A percentile compares a stretch with the other conserved stretches of the same genome.
phyloP scores from a whole-genome alignment of 2,113 vertebrate genomes.

The Capra hircus region DNA sequence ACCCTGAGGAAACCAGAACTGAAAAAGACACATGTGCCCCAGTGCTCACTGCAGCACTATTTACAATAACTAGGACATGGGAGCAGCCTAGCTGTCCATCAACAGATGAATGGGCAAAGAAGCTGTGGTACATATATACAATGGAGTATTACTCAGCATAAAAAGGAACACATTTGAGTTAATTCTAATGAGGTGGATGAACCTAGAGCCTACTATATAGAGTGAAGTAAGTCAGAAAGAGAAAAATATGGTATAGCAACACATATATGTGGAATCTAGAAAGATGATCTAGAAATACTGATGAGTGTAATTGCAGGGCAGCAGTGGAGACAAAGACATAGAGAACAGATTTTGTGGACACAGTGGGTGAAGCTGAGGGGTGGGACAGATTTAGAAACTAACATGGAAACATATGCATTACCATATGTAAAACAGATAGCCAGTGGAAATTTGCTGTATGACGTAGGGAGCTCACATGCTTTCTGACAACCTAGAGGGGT shows the following conservation, averaged over 20 bases:
- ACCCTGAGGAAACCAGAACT: neutral
- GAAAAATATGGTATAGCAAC: neutral
- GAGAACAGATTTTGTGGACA: neutral
- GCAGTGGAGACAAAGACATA: neutral
- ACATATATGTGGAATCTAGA: neutral
- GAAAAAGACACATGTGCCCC: neutral
- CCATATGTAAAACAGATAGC: neutral
- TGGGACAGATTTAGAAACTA: neutral
- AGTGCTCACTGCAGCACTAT: neutral
- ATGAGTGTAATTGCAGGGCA: neutral
- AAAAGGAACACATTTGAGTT: neutral
- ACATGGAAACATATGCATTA: neutral
- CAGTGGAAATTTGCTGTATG: neutral
- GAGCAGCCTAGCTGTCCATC: neutral
- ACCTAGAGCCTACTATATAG: neutral
- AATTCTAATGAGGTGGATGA: neutral
- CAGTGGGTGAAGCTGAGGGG: neutral
- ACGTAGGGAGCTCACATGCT: neutral
- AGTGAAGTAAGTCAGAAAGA: neutral
- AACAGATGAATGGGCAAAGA: neutral
- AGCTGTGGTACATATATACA: neutral
- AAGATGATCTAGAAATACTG: neutral
- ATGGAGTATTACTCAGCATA: neutral
- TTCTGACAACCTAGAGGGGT: neutral
- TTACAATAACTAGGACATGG: neutral